Conservation (phyloP, 2,888 invertebrate species). For the Limnephilus marmoratus region DNA sequence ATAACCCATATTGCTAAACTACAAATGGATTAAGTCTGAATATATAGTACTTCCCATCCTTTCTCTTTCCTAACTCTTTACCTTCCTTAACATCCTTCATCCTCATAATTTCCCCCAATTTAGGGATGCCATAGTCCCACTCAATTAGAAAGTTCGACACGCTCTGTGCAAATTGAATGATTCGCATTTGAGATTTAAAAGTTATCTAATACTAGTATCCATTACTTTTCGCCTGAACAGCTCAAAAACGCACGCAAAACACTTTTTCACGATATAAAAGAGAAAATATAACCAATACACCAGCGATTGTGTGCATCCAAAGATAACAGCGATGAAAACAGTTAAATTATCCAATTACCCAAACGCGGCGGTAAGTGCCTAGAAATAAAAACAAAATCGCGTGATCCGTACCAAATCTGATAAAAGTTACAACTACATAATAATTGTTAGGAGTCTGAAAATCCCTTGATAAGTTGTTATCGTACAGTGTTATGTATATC, state of each 20-base stretch:
- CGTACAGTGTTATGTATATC: neutral
- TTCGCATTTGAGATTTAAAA: no score
- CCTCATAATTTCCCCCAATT: no score
- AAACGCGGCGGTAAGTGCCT: neutral
- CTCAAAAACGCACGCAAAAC: neutral
- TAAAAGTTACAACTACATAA: conserved; percentile 12
- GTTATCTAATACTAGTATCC: neutral
- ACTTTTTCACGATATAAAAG: neutral
- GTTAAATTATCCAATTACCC: conserved; percentile 23
- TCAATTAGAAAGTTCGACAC: no score
- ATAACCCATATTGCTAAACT: no score
- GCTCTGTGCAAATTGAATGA: no score
- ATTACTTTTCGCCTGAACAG: neutral
- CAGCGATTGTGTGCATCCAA: neutral
- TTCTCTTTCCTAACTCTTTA: no score
- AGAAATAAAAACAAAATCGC: neutral
- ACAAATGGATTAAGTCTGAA: no score
- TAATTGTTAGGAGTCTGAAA: neutral
- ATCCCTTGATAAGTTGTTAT: neutral
- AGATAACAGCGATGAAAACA: conserved; percentile 14
- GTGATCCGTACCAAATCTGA: conserved; percentile 18
- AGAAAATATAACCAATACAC: neutral
- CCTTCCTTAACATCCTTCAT: no score
- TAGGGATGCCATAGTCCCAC: no score
- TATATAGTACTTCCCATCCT: no score